These are phyloP conservation scores for Toxonevra muliebris DNA, from an alignment of 2,888 invertebrate species.

Conservation along the genomic window DNA sequence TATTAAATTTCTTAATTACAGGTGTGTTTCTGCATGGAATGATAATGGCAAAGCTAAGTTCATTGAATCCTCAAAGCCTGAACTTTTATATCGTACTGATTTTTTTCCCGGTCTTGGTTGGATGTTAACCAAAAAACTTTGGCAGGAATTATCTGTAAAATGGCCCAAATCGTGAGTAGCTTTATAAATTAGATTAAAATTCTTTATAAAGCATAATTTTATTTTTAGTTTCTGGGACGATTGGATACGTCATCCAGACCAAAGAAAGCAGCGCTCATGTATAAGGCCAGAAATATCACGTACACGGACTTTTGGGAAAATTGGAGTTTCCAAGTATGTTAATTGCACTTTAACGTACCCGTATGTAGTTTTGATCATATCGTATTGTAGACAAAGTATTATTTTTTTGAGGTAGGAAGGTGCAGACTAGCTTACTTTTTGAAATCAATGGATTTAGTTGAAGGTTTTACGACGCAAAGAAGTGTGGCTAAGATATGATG, in stretches of 20 bases:
- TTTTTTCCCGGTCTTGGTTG: constrained; percentile 99
- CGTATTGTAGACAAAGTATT: constrained; percentile 12
- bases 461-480: too few relatives aligned
- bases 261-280: constrained; percentile 88
- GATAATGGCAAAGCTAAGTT: constrained; percentile 95
- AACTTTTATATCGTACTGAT: constrained; percentile 91
- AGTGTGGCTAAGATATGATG: too few relatives aligned
- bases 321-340: constrained; percentile 69
- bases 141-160: constrained; percentile 84
- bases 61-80: constrained; percentile 77
- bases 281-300: constrained; percentile 97
- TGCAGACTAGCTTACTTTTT: too few relatives aligned
- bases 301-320: constrained; percentile 96
- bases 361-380: constrained; percentile 57
- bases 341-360: constrained; percentile 8
- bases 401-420: neutral
- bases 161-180: constrained; percentile 93
- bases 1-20: constrained; percentile 41
- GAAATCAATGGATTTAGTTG: too few relatives aligned
- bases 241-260: constrained; percentile 95
- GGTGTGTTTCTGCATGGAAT: constrained; percentile 99
- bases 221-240: constrained; percentile 94
- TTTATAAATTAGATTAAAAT: neutral
- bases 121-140: constrained; percentile 87
- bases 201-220: constrained; percentile 1